Evolutionary conservation across 1,140 invertebrate genomes (phyloP), one percentile per base, ranked within the genome.

Genomic region (Sarcophaga bullata): DNA sequence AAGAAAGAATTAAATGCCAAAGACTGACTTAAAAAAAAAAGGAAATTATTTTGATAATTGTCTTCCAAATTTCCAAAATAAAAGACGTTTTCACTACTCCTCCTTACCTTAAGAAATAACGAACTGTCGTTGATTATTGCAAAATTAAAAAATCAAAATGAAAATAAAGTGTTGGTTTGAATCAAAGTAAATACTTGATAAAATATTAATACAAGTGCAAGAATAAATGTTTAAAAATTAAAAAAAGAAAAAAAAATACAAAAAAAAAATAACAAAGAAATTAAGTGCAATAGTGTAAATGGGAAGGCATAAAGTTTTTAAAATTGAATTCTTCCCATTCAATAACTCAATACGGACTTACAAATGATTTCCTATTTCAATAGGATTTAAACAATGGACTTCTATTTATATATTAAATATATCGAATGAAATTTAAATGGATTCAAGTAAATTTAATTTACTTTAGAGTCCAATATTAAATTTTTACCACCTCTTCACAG

Each of bases 101-200:
- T 78, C 75, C 75, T 78, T 78, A 78, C 48, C 75, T 50, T 50
- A 78, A 49, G 17, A 78, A 78, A 78, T 6, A 78, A 78, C 75
- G 75, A 78, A 78, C 75, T 52, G n/a, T 52, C 25, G 13, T 46
- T 13, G 17, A 19, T 78, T 78, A 78, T 78, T 78, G 75, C 75
- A 78, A 78, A 37, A 37, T 48, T 25, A 37, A 78, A 37, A 25
- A 49, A 17, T 3, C 19, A 19, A 10, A 68, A 25, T 0, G 17
- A 68, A 68, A 19, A 25, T 25, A 72, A 72, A 62, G 58, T 62
- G 62, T 72, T 9, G 25, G 25, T 37, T 37, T 37, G 25, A 37
- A 37, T 37, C 25, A 37, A 37, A 37, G 25, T 4, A 37, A 37
- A 37, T 37, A 37, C 25, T 37, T 37, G 25, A 37, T 37, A 37